phyloP scores from a whole-genome alignment of 2,797 vertebrate species.

The Peromyscus eremicus region DNA sequence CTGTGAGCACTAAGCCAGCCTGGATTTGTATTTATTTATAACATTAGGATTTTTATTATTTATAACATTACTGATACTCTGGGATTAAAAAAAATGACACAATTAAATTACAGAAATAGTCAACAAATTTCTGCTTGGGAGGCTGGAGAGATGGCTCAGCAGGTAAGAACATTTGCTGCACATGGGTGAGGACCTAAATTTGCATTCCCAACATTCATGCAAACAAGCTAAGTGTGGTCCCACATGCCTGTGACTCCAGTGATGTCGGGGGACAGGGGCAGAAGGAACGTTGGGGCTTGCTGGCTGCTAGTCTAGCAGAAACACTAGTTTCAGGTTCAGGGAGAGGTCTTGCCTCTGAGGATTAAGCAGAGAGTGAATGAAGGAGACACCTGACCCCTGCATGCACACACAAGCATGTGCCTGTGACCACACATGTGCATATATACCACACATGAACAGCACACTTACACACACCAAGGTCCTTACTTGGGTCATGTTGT shows the following conservation, averaged over 20 bases:
- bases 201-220: not conserved
- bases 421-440: no score
- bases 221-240: not conserved
- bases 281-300: not conserved
- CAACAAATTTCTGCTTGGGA: not conserved
- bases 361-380: not conserved
- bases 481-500: not conserved
- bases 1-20: not conserved
- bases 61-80: not conserved
- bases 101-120: slow-evolving; percentile 36
- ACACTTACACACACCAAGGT: not conserved
- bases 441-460: not conserved
- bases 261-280: no score
- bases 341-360: not conserved
- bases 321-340: not conserved
- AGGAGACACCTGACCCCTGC: not conserved
- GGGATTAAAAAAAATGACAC: not conserved
- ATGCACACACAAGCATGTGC: not conserved
- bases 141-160: not conserved
- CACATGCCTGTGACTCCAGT: no score
- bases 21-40: not conserved
- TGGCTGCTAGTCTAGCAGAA: not conserved
- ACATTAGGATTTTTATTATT: not conserved
- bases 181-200: not conserved
- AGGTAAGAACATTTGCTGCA: not conserved